phyloP scores from a whole-genome alignment of 2,797 vertebrate species.

The Cynopterus sphinx region DNA sequence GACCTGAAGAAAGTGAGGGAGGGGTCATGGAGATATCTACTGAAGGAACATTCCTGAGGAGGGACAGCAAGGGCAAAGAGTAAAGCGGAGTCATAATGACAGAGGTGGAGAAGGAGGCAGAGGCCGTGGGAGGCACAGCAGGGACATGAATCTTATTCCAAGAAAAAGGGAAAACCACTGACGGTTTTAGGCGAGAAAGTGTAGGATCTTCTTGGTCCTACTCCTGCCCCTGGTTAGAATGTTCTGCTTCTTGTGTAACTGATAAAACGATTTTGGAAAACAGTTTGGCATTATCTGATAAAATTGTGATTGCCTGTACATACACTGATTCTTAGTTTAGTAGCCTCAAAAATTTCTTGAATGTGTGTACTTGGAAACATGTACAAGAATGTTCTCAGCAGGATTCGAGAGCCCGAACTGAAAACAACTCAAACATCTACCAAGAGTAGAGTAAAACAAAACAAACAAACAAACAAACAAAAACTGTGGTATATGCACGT shows the following conservation, averaged over 20 bases:
- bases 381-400: neutral
- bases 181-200: neutral
- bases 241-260: neutral
- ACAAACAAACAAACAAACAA: neutral
- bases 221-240: neutral
- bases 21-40: neutral
- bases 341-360: neutral
- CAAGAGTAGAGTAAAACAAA: neutral
- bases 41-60: conserved; percentile 3
- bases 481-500: neutral
- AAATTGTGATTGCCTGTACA: neutral
- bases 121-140: neutral
- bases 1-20: neutral
- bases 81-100: neutral
- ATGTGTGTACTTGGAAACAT: neutral
- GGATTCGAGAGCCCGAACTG: neutral
- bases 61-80: neutral
- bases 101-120: neutral
- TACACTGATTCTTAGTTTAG: neutral
- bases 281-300: neutral
- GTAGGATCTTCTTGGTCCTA: neutral
- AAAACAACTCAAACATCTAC: conserved; percentile 6
- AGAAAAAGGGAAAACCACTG: neutral
- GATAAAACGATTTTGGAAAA: neutral
- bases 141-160: conserved; percentile 16